phyloP scores from a whole-genome alignment of 2,797 vertebrate genomes.

The Tauraco hartlaubi region DNA sequence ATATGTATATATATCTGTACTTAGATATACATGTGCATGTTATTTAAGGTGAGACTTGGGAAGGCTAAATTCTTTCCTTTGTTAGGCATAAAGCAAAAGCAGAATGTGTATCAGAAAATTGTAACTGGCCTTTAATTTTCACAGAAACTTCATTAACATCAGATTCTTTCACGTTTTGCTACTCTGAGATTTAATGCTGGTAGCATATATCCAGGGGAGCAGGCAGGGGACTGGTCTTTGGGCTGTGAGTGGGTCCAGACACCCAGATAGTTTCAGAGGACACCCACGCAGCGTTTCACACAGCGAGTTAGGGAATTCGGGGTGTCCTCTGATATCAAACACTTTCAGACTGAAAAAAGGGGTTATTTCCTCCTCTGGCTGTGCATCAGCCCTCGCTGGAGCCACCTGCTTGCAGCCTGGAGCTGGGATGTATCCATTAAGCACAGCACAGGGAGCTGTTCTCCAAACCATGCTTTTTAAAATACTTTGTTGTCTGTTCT shows the following conservation, averaged over 20 bases:
- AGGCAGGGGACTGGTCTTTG: not conserved
- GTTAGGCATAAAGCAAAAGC: not conserved
- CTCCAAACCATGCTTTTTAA: not conserved
- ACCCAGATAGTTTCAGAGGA: too few species aligned
- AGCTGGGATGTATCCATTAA: not conserved
- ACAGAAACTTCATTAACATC: not conserved
- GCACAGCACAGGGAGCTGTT: not conserved
- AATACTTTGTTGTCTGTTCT: not conserved
- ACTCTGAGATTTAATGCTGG: not conserved
- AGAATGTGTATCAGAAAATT: not conserved
- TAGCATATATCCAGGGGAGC: not conserved
- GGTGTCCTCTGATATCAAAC: not conserved
- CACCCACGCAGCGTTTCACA: not conserved
- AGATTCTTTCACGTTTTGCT: accelerated
- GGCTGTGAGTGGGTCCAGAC: too few species aligned
- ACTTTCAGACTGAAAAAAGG: not conserved
- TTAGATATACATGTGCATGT: not conserved
- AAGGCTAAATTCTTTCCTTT: not conserved
- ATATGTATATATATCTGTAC: not conserved
- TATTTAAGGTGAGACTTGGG: not conserved
- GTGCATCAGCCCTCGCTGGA: not conserved
- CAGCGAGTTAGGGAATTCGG: accelerated
- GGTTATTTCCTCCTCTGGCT: not conserved
- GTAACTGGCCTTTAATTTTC: not conserved
- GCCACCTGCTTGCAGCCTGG: not conserved